Evolutionary conservation across 2,888 invertebrate genomes (phyloP).

Genomic region (Lymantria dispar): DNA sequence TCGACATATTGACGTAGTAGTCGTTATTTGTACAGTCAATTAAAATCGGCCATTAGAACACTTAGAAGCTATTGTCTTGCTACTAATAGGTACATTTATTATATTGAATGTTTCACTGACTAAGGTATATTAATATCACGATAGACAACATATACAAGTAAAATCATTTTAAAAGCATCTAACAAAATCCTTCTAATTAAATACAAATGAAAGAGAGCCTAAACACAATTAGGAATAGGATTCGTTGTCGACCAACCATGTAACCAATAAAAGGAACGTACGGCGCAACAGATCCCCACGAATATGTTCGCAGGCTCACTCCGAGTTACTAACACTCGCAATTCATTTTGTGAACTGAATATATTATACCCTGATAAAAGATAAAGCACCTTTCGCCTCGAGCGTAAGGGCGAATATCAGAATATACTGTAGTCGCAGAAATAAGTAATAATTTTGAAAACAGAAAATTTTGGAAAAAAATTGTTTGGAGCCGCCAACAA

Average conservation of each 20-base stretch:
- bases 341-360: slow-evolving; percentile 82
- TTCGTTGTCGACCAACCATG: slow-evolving; percentile 54
- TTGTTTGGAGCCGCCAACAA: too few relatives aligned
- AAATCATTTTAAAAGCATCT: slow-evolving; percentile 60
- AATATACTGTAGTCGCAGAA: slow-evolving; percentile 53
- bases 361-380: slow-evolving; percentile 63
- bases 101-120: slow-evolving; percentile 36
- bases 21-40: too few relatives aligned
- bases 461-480: too few relatives aligned
- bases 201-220: slow-evolving; percentile 59
- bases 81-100: too few relatives aligned
- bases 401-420: slow-evolving; percentile 58
- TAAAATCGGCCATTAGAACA: too few relatives aligned
- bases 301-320: slow-evolving; percentile 81
- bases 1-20: too few relatives aligned
- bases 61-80: too few relatives aligned
- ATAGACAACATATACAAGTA: slow-evolving; percentile 48
- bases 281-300: slow-evolving; percentile 78
- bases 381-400: slow-evolving; percentile 57
- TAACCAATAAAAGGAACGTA: slow-evolving; percentile 71
- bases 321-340: slow-evolving; percentile 81
- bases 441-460: slow-evolving; percentile 43
- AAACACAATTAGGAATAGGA: slow-evolving; percentile 59
- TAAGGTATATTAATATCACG: slow-evolving; percentile 55
- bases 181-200: slow-evolving; percentile 47